Evolutionary conservation across 2,113 vertebrate genomes (phyloP), one percentile per base, ranked within the genome.

Genomic region (Sinocyclocheilus anshuiensis): DNA sequence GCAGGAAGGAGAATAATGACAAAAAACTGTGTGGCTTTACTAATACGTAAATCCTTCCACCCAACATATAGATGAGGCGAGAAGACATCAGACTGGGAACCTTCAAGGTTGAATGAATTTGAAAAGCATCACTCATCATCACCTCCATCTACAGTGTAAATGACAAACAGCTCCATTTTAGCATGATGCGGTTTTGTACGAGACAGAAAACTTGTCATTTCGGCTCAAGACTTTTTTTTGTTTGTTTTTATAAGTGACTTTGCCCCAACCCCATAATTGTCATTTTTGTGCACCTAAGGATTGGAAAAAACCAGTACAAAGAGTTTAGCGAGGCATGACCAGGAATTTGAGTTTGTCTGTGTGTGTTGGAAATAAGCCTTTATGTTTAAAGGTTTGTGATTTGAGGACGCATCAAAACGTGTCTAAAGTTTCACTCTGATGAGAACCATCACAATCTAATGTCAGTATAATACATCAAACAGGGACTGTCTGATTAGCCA

Each of bases 171-270:
- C 89, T 91, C 82, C 89, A 90, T 92, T 92, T 93, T 83, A 90
- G 92, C 93, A 95, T 94, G 95, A 93, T 92, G 86, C 90, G 94
- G 93, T 95, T 96, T 96, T 96, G 55, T 93, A 93, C 92, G 90
- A 90, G 72, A 86, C 86, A n/a, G 86, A 89, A 88, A 85, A 36
- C 77, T 84, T 86, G 86, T 89, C 20, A 39, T 89, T 80, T 10
- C 86, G 90, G 87, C 86, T 81, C 83, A 81, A 72, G 72, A 81
- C 15, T 29, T 67, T 15, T 36, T 71, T 77, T 78, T 42, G 2
- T 87, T 78, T 33, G 2, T n/a, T 83, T 85, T 77, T 89, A 83
- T 77, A 33, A 84, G n/a, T 84, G 16, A 55, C 16, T 22, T 65
- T 81, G 33, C 9, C 39, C 61, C 24, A 18, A n/a, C 33, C 39